Base-by-base conservation (phyloP, 2,888 invertebrate genomes). In the Tiphia femorata region DNA sequence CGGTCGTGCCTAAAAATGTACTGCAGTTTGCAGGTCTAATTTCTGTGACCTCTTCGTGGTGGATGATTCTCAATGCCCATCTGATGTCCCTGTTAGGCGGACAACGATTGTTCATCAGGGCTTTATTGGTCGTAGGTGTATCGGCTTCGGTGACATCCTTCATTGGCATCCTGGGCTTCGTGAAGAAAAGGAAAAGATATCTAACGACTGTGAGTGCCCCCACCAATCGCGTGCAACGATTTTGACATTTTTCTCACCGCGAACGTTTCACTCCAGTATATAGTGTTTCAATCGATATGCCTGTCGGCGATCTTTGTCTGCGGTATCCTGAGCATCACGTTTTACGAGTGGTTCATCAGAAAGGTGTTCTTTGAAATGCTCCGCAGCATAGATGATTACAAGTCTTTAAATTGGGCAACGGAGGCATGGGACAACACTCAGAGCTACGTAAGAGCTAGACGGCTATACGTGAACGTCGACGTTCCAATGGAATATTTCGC, bases 371-470 rank as follows among this genome's bases (percentile, higher is more conserved):
- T 57, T n/a, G 75, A 77, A 3, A 78, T 78, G 77, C 27, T 35
- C 4, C 52, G 43, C 16, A 57, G 76, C 2, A 72, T 78, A 14
- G 48, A 62, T 7, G 72, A 64, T 48, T 78, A 77, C 46, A 61
- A 63, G 7, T 65, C 64, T 2, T 49, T 63, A 14, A 61, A 67
- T 38, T 72, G 68, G 67, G 73, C 64, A 3, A 69, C 62, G 27
- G 70, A 74, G 47, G 67, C 76, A 27, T 78, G 77, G 77, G 77
- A 78, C 30, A 78, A 75, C 43, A 77, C 77, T 30, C 77, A 78
- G 3, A 67, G 55, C 72, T 76, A 75, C 40, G 77, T 78, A 62
- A 67, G 52, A 38, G 33, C 19, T 14, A 5, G 10, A n/a, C n/a
- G n/a, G n/a, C n/a, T n/a, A n/a, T n/a, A n/a, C n/a, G 23, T 29